Base-by-base conservation (phyloP, 2,797 vertebrate genomes). In the Agapornis canus region DNA sequence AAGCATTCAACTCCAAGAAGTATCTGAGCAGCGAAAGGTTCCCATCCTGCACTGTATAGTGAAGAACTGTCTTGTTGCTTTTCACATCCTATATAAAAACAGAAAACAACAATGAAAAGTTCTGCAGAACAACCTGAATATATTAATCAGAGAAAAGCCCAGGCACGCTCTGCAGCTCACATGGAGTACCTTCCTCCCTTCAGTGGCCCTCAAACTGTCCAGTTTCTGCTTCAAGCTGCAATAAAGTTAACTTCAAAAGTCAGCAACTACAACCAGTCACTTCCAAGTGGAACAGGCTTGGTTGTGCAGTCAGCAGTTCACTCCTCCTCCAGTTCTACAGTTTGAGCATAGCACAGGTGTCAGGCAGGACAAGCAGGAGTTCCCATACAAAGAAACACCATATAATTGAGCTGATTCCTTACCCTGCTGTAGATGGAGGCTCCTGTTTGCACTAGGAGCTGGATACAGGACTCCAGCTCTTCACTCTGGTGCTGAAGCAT, bases 401-500 rank as follows among this genome's bases (percentile, higher is more conserved):
- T 35, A 25, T 11, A 2, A 17, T 2, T 0, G 3, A 69, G 82
- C 48, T 1, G 0, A 1, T 11, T 18, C 31, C 31, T 90, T 80
- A 97, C 97, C 94, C 96, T 92, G 75, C 96, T 95, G 93, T 93
- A 90, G 82, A 97, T 94, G 76, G 95, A 96, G 70, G 97, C 97
- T 88, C 96, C 96, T 1, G 75, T 95, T 21, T 96, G 95, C 61
- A 97, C 96, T 68, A 97, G 91, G 51, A 97, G 92, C 8, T 94
- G 89, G 80, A 97, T 97, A 12, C 96, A 97, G 65, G 43, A 90
- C 48, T 96, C 92, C 86, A 97, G 91, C 68, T 97, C 87, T 61
- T 64, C 29, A 1, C 86, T 94, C 76, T 91, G 92, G 9, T 70
- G 72, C 81, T 91, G 91, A 9, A 96, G 86, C 13, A 70, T 76